Evolutionary conservation across 2,797 vertebrate genomes (phyloP), one percentile per base, ranked within the genome.

Genomic region (Enteromius afrohamiltoni): DNA sequence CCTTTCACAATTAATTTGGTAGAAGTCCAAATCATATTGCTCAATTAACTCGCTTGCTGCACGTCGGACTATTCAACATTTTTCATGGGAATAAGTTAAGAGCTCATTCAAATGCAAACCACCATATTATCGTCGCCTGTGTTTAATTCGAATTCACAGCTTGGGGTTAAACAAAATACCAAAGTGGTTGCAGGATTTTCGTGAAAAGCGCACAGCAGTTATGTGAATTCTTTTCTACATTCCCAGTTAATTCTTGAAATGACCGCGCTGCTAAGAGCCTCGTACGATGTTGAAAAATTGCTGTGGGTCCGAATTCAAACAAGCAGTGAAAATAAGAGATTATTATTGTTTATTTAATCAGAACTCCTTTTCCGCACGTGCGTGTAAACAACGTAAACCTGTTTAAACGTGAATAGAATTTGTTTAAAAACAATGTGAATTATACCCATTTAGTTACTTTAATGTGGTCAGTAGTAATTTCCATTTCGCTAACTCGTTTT

Each of bases 91-190:
- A 87, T 75, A 83, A 83, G 78, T 79, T 82, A 82, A 86, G 85
- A 77, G 71, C 76, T 82, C 55, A 88, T 88, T 87, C 83, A 88
- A 80, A 89, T 88, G 85, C 87, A 87, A 89, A 87, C 37, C 77
- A 86, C 69, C 19, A 76, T 65, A 77, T 87, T 85, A 83, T 88
- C 80, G 76, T 85, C 79, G 79, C 37, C 79, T 74, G 67, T 83
- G 82, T 83, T 82, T 87, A 87, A 89, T 90, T 89, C 85, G 71
- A 79, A 83, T 82, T 86, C 85, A 3, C 88, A 89, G 89, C 88
- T 70, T 87, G 88, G 40, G 85, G 67, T 88, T 79, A 77, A 85
- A 83, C 64, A 85, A 83, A 85, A 82, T 80, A 73, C 62, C 60
- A 51, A 80, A 84, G 85, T 23, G 69, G 47, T 80, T 83, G 78